Evolutionary conservation across 2,888 invertebrate species (phyloP), one percentile per base, ranked within the genome.

Genomic region (Drosophila histrio): DNA sequence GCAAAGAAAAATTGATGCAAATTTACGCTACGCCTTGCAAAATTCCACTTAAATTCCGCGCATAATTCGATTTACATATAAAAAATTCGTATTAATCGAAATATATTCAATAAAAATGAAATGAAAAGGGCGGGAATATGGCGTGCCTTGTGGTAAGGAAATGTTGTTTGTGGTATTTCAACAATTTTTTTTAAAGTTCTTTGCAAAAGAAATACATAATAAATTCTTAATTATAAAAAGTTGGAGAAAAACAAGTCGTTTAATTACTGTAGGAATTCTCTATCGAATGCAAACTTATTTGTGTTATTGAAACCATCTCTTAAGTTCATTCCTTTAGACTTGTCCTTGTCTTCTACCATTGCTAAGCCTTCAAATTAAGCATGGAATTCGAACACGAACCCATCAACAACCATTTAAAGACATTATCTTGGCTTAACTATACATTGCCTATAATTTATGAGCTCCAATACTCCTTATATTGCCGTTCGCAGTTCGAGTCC

Each of bases 1-100:
- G 64, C 53, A 36, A 71, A 76, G 66, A 84, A 84, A 82, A 83
- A 83, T 83, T 83, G 70, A 83, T 84, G 87, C 82, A 81, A 84
- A 83, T 84, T 87, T 71, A 36, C 72, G 39, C 56, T 46, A 52
- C 32, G 54, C 44, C 39, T 56, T 43, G 22, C 56, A 34, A 50
- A 76, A 83, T 68, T 72, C 65, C 70, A 69, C 71, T 76, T 78
- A 73, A 78, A 83, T 83, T 82, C 70, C 47, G 76, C 54, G 61
- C 80, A 83, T 80, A 80, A 83, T 86, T 77, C 78, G 63, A 82
- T 86, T 86, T 73, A 32, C 65, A 80, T 66, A 62, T 47, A 22
- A 15, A 50, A 44, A 72, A 79, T 54, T 63, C 44, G 26, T 38
- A 65, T 65, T 75, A 70, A 83, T 79, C 72, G 77, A 83, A 83